Base-by-base conservation (phyloP, 2,888 invertebrate genomes). In the Campaea margaritaria region DNA sequence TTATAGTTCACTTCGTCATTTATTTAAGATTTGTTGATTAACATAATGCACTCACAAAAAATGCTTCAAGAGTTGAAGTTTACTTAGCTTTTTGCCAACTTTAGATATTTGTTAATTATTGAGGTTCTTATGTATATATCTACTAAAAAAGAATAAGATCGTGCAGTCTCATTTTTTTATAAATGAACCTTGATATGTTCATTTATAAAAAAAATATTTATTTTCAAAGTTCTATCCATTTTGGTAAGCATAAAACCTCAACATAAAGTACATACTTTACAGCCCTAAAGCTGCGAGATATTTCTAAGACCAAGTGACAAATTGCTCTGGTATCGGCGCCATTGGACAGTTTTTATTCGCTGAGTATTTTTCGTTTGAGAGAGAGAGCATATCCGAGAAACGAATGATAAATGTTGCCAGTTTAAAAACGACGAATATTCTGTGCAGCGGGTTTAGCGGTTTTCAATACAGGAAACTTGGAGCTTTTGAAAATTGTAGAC, bases 311-410 rank as follows among this genome's bases (percentile, higher is more conserved):
- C 69, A 64, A 69, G 73, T 81, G 81, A 81, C 81, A 81, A 81
- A 81, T 81, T 72, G 69, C 81, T 72, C 68, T 58, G 64, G 75
- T 79, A 81, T 81, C 77, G 76, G 70, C 75, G 70, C 73, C 74
- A 74, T 73, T 69, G 69, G 71, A 73, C 68, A 72, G 65, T 76
- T 78, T 79, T 78, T 81, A 74, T 73, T 70, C 73, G 63, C 67
- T 71, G 69, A 70, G 72, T 75, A 77, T 74, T 75, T 74, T 69
- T 70, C 55, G 58, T 58, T 60, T 54, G 56, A 65, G 64, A 70
- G 64, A 70, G 56, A 64, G 64, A 71, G 50, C 51, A 73, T 69
- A 73, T 68, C 72, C 46, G 58, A 36, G 61, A 57, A 67, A 51
- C 58, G 65, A 68, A 72, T 72, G 74, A 79, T 76, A 64, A 77